Conservation (phyloP, 2,888 invertebrate species). For the Nezara viridula region DNA sequence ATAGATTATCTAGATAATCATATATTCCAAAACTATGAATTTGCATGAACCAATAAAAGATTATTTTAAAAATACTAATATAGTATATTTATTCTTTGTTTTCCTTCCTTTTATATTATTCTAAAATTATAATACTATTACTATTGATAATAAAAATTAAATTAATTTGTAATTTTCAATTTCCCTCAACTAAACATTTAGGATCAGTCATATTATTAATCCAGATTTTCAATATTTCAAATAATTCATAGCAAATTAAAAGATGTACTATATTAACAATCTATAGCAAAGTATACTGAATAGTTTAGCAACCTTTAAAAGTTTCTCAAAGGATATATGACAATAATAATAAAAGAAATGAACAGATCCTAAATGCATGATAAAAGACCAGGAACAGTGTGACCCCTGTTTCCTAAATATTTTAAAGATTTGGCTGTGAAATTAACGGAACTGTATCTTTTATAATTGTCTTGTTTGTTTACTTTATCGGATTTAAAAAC, state of each 20-base stretch:
- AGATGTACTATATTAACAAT: not conserved
- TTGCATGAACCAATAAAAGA: not conserved
- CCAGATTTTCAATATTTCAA: not conserved
- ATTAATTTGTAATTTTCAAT: not conserved
- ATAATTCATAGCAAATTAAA: not conserved
- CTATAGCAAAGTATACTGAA: not conserved
- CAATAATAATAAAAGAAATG: not conserved
- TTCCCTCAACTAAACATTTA: not conserved
- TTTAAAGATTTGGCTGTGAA: not conserved
- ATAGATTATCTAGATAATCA: not conserved
- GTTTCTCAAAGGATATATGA: not conserved
- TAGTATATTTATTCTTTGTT: not conserved
- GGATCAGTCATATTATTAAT: not conserved
- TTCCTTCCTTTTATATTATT: not conserved
- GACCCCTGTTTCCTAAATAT: not conserved
- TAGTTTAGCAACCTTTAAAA: not conserved
- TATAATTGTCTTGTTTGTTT: not conserved
- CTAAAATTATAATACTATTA: not conserved
- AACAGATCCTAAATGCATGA: slow-evolving; percentile 5
- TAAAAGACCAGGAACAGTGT: not conserved
- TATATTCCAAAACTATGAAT: not conserved
- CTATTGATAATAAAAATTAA: not conserved
- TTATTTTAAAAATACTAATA: too few relatives aligned
- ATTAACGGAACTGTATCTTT: not conserved
- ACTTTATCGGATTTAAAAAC: slow-evolving; percentile 8